These are phyloP conservation scores for Catharus ustulatus DNA, from an alignment of 2,797 vertebrate genomes.

Conservation along the genomic window DNA sequence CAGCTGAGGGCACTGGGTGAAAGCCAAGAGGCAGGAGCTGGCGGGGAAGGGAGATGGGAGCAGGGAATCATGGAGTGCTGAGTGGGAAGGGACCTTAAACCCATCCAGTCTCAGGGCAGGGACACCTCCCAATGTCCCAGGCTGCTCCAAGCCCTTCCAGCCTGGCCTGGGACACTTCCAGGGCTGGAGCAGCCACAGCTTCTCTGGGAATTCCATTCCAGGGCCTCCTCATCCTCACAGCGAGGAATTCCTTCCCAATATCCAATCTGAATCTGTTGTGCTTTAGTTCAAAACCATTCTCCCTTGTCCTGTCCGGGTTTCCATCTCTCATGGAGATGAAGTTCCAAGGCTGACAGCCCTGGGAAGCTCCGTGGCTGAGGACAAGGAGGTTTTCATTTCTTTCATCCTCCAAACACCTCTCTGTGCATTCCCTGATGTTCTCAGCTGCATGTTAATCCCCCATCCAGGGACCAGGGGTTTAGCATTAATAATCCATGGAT, in stretches of 20 bases:
- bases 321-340: neutral
- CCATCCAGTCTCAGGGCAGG: neutral
- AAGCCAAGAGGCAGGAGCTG: neutral
- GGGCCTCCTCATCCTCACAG: neutral
- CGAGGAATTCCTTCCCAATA: neutral
- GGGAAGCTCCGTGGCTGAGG: neutral
- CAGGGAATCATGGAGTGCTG: neutral
- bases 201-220: neutral
- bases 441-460: neutral
- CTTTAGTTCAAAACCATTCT: neutral
- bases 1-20: neutral
- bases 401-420: neutral
- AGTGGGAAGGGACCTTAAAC: neutral
- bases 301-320: neutral
- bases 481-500: neutral
- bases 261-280: neutral
- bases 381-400: accelerated
- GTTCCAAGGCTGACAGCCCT: neutral
- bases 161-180: neutral
- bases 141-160: accelerated
- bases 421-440: accelerated
- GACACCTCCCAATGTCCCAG: neutral
- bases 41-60: neutral
- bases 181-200: neutral
- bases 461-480: neutral